Base-by-base conservation (phyloP, 2,113 vertebrate species). In the Heterochromis multidens region DNA sequence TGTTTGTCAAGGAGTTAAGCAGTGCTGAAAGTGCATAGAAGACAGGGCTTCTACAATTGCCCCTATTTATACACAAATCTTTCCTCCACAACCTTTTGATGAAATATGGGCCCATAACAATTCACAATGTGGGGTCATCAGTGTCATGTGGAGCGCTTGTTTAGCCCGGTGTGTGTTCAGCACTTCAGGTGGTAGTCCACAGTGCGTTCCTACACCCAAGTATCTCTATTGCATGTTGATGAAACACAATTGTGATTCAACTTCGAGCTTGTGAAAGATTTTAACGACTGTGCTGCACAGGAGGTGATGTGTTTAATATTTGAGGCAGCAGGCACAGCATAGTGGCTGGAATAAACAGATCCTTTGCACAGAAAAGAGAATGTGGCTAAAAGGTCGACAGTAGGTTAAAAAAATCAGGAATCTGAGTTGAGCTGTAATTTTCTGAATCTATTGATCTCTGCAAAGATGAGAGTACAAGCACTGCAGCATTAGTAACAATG, bases 1-100 rank as follows among this genome's bases (percentile, higher is more conserved):
- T 63, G 67, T 88, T 88, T 86, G 81, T 84, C 79, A 88, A 35
- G 23, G 54, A 61, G 76, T 79, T 56, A 74, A 84, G 72, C 70
- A n/a, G 56, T 23, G 61, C 43, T 74, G 58, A 49, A 77, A 63
- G 60, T 14, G 70, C 70, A 33, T 27, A 14, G 70, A 54, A 74
- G 70, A 74, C 17, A 54, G 67, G 16, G 0, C 33, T 54, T 40
- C 58, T 14, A 16, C 67, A 35, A 46, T 58, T 4, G 25, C 79
- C 62, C 17, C 52, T 27, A 25, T 79, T 35, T 12, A 61, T 46
- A 57, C 70, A 81, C 82, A 78, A 79, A 85, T 87, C 40, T 74
- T 57, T 77, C 60, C 57, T 11, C 9, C 1, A 1, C 58, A 59
- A 49, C 49, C 37, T 14, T 7, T 6, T 16, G 27, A 76, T 86